A percentile compares a stretch with the other conserved stretches of the same genome.
These are phyloP conservation scores for Malurus cyaneus DNA, from an alignment of 2,113 vertebrate genomes.

Conservation along the genomic window DNA sequence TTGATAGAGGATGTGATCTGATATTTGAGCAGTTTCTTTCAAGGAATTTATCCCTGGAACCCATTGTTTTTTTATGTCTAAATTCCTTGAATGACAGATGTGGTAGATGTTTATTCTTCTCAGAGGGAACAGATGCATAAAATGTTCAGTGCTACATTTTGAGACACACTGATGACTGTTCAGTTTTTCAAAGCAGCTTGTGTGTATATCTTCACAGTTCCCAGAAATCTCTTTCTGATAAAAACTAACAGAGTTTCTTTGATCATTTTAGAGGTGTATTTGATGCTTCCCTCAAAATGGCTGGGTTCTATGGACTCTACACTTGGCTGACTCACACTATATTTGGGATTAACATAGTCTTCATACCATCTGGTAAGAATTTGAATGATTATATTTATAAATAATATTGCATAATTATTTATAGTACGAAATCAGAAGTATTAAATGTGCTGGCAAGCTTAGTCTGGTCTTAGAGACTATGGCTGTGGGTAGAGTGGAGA, in stretches of 20 bases:
- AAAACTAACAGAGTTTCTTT: slow-evolving; percentile 42
- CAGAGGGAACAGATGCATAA: neutral
- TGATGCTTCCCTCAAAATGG: slow-evolving; percentile 99
- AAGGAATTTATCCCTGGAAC: neutral
- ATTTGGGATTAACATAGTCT: slow-evolving; percentile 98
- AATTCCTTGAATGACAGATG: neutral
- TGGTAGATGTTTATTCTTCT: neutral
- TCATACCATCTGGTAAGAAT: slow-evolving; percentile 95
- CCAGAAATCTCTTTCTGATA: neutral
- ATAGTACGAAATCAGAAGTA: neutral
- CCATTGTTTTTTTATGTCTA: neutral
- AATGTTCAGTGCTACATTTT: neutral
- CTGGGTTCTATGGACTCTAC: slow-evolving; percentile 96
- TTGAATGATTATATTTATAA: neutral
- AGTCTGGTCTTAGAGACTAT: neutral
- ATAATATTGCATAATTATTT: neutral
- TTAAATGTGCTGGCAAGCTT: neutral
- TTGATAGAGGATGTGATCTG: neutral
- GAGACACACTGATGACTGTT: neutral
- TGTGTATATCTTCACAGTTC: neutral
- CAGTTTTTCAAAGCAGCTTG: neutral
- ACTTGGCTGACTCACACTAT: slow-evolving; percentile 98
- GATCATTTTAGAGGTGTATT: slow-evolving; percentile 89
- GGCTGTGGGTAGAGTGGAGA: neutral
- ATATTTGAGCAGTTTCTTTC: neutral